Evolutionary conservation across 2,888 invertebrate species (phyloP), one percentile per base, ranked within the genome.

Genomic region (Lasioglossum figueresi): DNA sequence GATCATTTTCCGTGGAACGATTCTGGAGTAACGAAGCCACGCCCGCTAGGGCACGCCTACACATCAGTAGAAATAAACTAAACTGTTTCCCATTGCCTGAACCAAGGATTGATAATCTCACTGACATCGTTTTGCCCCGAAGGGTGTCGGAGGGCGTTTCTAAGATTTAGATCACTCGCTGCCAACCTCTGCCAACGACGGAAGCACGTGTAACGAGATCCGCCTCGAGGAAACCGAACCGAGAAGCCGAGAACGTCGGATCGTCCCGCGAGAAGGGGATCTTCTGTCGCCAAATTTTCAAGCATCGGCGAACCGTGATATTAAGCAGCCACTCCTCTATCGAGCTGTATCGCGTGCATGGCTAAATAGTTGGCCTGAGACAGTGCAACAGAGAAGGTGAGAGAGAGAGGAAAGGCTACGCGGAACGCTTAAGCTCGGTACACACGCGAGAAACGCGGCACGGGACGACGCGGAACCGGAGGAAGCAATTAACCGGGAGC

Each of bases 241-340:
- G 56, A 59, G 75, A 70, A 37, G 40, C 14, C 40, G 77, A 59
- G 40, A 45, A 48, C 45, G 31, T 10, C 10, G n/a, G 8, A 52
- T n/a, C 23, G 31, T 31, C 16, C 12, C 27, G 68, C 43, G 66
- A 80, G 77, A 59, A 73, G 85, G 70, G 72, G 52, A 52, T 52
- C 82, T 78, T 73, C 71, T 80, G 76, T 37, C 76, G 72, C 66
- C 37, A 79, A 91, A 90, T 91, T 88, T 88, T 88, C 86, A 73
- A 59, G 48, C 63, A 85, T 75, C 86, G 81, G 40, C 86, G 85
- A 88, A 79, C 87, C 90, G 88, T 90, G 88, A 90, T 90, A 90
- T 91, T 89, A 88, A 91, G 85, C 84, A 84, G 76, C 76, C 78
- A 63, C 85, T 86, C 77, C 86, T 85, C 80, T 75, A 86, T 91